Evolutionary conservation across 2,797 vertebrate genomes (phyloP), one percentile per base, ranked within the genome.

Genomic region (Octomys mimax): DNA sequence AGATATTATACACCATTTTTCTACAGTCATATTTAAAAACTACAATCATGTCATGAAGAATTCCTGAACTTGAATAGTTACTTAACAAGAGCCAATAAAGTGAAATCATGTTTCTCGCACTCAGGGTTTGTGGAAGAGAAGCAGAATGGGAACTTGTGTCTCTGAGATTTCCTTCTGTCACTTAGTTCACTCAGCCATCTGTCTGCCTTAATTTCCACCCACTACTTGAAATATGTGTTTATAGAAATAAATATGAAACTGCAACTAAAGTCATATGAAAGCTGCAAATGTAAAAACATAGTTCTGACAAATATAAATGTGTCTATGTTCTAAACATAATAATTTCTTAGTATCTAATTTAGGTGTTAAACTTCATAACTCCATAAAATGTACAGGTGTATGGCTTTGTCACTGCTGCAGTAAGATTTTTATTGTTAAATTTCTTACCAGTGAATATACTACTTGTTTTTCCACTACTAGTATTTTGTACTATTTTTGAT

Each of bases 181-280:
- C 89, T 95, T 79, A 92, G 92, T 96, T 97, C 93, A 81, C 28
- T 83, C 83, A 91, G 87, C 96, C 95, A 97, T 97, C 96, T 96
- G 96, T 71, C 77, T 95, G 91, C 68, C 89, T 94, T 95, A 93
- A 93, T 96, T 96, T 91, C 83, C n/a, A 92, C 91, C 95, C 71
- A 97, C 83, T 87, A 92, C 70, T 96, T 75, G 86, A 97, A 98
- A 97, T 94, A 90, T 91, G 86, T 97, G 92, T 97, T 95, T 97
- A 95, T 79, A 95, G 94, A 95, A 97, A 97, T 95, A 98, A 97
- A 95, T 91, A 89, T 39, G 84, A 95, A 97, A 92, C 86, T 95
- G 92, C 36, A 92, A 94, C 89, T 91, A 87, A 96, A 97, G 95
- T 95, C 96, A 95, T 70, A 97, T 84, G 88, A 97, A 98, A 97